Evolutionary conservation across 1,140 invertebrate genomes (phyloP).

Genomic region (Bombus superbus): DNA sequence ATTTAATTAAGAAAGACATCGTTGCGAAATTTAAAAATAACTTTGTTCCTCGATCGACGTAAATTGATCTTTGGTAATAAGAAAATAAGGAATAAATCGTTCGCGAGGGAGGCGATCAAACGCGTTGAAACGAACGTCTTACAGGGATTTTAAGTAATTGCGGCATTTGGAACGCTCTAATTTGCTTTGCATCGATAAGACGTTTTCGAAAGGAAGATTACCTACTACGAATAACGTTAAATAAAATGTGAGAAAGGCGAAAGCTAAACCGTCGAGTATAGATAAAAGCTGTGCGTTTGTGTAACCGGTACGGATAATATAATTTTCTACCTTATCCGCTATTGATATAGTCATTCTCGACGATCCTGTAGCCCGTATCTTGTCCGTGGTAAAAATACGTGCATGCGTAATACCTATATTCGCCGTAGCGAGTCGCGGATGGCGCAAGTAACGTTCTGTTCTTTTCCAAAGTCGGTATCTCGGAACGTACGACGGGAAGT

Average conservation of each 20-base stretch:
- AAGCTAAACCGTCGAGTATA: not conserved
- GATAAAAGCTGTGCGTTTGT: not conserved
- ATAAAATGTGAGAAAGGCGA: not conserved
- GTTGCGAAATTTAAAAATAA: not conserved
- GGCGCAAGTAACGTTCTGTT: not conserved
- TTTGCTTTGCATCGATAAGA: not conserved
- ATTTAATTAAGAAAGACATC: not conserved
- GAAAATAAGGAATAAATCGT: not conserved
- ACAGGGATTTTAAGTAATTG: not conserved
- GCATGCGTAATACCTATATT: no score
- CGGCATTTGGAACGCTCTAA: not conserved
- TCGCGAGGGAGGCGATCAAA: fast-evolving
- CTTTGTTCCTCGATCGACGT: not conserved
- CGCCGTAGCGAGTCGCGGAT: no score
- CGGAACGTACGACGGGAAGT: fast-evolving
- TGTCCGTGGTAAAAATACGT: no score
- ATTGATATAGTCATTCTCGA: not conserved
- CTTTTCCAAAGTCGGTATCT: not conserved
- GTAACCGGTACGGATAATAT: not conserved
- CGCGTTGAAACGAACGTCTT: not conserved
- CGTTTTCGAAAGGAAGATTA: not conserved
- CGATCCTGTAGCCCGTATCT: no score
- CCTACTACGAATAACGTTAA: not conserved
- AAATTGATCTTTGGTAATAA: not conserved
- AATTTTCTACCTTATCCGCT: not conserved